Percentiles rank a stretch among this genome's conserved stretches.
Evolutionary conservation across 2,113 vertebrate genomes (phyloP).

Genomic region (Alaudala cheleensis): DNA sequence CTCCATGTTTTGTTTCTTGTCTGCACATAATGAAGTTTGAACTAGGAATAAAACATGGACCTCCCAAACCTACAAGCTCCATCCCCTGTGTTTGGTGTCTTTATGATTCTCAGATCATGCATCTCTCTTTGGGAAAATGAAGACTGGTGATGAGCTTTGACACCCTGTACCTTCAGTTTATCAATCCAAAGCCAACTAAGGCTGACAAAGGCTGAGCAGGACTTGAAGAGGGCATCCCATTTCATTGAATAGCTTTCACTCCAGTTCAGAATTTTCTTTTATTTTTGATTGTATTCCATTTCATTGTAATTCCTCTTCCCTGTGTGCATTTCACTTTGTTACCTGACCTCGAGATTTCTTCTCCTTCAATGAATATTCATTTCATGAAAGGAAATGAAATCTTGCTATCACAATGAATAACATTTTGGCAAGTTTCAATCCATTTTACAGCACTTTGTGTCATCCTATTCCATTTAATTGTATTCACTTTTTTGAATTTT

Average conservation of each 20-base stretch:
- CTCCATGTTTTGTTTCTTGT: not conserved
- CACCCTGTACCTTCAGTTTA: not conserved
- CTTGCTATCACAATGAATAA: fast-evolving
- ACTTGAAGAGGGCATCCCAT: not conserved
- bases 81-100: not conserved
- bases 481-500: not conserved
- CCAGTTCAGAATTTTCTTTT: not conserved
- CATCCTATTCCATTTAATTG: not conserved
- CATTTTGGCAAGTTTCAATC: fast-evolving
- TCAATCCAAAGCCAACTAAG: not conserved
- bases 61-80: not conserved
- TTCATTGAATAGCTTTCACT: not conserved
- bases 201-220: not conserved
- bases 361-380: not conserved
- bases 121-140: not conserved
- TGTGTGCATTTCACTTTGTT: fast-evolving
- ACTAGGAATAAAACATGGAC: not conserved
- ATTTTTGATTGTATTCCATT: not conserved
- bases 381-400: not conserved
- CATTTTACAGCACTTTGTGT: not conserved
- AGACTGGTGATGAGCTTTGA: not conserved
- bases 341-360: not conserved
- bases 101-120: not conserved
- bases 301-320: not conserved
- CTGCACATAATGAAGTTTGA: not conserved